Conservation (phyloP, 2,797 vertebrate species). For the Alfaro cultratus region DNA sequence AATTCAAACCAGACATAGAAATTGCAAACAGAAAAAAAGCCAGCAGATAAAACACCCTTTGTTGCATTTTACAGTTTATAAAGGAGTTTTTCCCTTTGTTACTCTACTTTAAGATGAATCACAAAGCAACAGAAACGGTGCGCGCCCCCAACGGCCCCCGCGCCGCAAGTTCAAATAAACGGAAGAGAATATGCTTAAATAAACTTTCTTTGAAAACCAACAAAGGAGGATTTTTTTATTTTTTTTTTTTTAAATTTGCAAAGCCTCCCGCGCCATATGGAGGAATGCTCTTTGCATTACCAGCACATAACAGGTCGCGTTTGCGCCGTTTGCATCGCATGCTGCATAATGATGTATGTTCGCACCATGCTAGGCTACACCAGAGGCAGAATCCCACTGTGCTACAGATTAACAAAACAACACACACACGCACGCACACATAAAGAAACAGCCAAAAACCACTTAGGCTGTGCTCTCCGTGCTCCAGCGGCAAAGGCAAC, state of each 20-base stretch:
- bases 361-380: conserved; percentile 70
- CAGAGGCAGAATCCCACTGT: conserved; percentile 78
- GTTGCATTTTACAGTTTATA: conserved; percentile 1
- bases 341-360: conserved; percentile 81
- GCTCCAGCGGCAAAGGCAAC: conserved; percentile 76
- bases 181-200: conserved; percentile 48
- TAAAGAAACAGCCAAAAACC: conserved; percentile 67
- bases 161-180: conserved; percentile 43
- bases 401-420: conserved; percentile 77
- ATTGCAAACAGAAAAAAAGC: conserved; percentile 1
- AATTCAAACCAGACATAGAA: background rate
- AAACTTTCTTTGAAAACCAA: conserved; percentile 69
- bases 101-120: conserved; percentile 12
- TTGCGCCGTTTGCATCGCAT: conserved; percentile 64
- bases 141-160: background rate
- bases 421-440: conserved; percentile 35
- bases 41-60: background rate
- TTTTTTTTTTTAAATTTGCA: background rate
- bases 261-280: conserved; percentile 61
- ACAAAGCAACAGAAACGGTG: conserved; percentile 4
- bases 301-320: conserved; percentile 72
- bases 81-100: background rate
- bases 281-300: conserved; percentile 71
- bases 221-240: conserved; percentile 53
- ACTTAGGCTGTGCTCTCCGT: conserved; percentile 77